Percentiles rank a stretch among this genome's conserved stretches.
Evolutionary conservation across 2,797 vertebrate genomes (phyloP).

Genomic region (Pseudotriccus pelzelni): DNA sequence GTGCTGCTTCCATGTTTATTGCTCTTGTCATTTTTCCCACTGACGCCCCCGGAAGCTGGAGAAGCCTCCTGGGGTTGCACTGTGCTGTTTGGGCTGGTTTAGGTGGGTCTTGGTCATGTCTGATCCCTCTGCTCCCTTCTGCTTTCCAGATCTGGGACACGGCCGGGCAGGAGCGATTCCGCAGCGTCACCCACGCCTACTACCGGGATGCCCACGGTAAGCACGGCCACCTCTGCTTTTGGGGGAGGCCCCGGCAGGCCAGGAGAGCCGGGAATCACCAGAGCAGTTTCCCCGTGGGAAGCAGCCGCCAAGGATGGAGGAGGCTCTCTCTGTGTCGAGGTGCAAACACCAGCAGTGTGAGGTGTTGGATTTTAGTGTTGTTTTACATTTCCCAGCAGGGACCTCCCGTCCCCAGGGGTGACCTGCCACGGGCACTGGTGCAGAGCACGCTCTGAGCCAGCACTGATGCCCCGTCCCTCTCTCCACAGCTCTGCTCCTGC

Average conservation of each 20-base stretch:
- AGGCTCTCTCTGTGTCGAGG: fast-evolving
- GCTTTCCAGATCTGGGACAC: slow-evolving; percentile 92
- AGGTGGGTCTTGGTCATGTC: background rate
- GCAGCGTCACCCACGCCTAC: slow-evolving; percentile 89
- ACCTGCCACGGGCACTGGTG: background rate
- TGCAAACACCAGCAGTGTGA: fast-evolving
- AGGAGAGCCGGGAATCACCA: background rate
- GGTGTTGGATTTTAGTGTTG: background rate
- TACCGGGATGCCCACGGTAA: slow-evolving; percentile 90
- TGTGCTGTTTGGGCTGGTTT: fast-evolving
- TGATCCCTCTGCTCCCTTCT: background rate
- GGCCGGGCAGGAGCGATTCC: slow-evolving; percentile 85
- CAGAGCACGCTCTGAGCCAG: background rate
- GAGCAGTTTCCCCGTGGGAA: fast-evolving
- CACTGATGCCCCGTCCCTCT: background rate
- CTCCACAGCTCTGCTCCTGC: slow-evolving; percentile 85
- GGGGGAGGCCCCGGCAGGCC: background rate
- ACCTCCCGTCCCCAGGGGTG: fast-evolving
- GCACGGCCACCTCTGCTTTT: background rate
- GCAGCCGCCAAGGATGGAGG: background rate
- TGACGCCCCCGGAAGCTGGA: background rate
- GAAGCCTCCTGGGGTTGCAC: background rate
- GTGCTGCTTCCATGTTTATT: background rate
- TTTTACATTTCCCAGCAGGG: background rate
- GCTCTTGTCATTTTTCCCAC: background rate